A percentile compares a stretch with the other conserved stretches of the same genome.
Conservation (phyloP, 2,797 vertebrate genomes). For the Odontamblyopus lacepedii region DNA sequence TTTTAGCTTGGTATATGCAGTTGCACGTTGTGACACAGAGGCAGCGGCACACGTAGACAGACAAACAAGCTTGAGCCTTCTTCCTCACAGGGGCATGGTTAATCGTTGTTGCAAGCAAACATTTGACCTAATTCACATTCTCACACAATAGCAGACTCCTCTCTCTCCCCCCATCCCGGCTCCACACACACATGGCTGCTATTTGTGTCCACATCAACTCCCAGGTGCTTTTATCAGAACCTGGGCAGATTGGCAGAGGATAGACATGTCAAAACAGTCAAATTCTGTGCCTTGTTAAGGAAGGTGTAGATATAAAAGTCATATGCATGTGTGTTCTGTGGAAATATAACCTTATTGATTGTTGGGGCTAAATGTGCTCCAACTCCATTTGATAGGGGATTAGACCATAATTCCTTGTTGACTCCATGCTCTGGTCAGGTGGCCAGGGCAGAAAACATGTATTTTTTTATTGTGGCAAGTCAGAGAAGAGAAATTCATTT, state of each 20-base stretch:
- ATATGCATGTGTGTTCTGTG: conserved; percentile 42
- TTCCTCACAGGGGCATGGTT: conserved; percentile 71
- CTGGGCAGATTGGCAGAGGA: conserved; percentile 65
- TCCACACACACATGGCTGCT: conserved; percentile 50
- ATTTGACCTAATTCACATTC: conserved; percentile 81
- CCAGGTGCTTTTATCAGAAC: conserved; percentile 71
- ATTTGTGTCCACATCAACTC: conserved; percentile 71
- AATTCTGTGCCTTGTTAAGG: conserved; percentile 29
- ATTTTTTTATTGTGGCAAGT: not conserved
- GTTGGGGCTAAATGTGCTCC: conserved; percentile 19
- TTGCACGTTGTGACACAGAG: conserved; percentile 20
- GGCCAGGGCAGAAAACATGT: conserved; percentile 6
- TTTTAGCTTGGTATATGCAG: too few relatives aligned
- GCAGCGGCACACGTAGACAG: conserved; percentile 46
- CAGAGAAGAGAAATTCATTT: not conserved
- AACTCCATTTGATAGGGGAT: conserved; percentile 33
- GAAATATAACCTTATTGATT: conserved; percentile 42
- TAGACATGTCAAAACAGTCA: conserved; percentile 10
- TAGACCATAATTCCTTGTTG: conserved; percentile 33
- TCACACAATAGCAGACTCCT: conserved; percentile 71
- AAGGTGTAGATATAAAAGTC: conserved; percentile 46
- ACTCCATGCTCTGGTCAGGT: conserved; percentile 20
- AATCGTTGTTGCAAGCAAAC: conserved; percentile 77
- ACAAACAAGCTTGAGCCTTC: conserved; percentile 50
- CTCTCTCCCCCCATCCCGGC: conserved; percentile 13